phyloP scores from a whole-genome alignment of 2,797 vertebrate species.

The Merluccius polli region DNA sequence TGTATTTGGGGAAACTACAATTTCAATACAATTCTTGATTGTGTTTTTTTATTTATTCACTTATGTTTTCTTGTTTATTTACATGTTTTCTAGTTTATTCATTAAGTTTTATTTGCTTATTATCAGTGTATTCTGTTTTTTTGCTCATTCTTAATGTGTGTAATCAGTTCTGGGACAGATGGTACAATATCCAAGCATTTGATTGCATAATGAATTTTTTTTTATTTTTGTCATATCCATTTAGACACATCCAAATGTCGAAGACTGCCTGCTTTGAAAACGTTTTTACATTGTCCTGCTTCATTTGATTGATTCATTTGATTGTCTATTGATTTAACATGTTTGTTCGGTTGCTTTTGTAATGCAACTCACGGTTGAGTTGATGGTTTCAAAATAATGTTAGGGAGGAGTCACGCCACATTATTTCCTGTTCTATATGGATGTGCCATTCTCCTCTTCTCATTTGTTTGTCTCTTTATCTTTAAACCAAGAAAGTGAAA shows the following conservation, averaged over 20 bases:
- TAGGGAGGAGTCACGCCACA: constrained; percentile 37
- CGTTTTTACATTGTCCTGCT: background rate
- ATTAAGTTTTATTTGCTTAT: too few relatives aligned
- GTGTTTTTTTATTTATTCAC: background rate
- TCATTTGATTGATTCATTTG: background rate
- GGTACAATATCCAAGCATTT: background rate
- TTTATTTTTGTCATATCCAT: too few relatives aligned
- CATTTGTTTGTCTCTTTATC: constrained; percentile 32
- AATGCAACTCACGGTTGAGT: background rate
- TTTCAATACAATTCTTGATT: background rate
- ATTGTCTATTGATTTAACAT: too few relatives aligned
- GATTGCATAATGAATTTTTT: background rate
- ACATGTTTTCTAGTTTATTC: background rate
- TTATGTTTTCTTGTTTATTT: background rate
- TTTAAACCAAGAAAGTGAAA: constrained; percentile 1
- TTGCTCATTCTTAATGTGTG: background rate
- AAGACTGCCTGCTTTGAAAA: too few relatives aligned
- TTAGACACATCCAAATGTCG: background rate
- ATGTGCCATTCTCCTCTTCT: constrained; percentile 32
- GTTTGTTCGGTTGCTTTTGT: background rate
- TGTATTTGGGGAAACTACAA: background rate
- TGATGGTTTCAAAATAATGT: background rate
- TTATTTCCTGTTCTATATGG: constrained; percentile 45
- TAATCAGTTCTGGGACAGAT: background rate
- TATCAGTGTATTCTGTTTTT: too few relatives aligned